These are phyloP conservation scores for Trisateles emortualis DNA, from an alignment of 2,888 invertebrate genomes.

Conservation along the genomic window DNA sequence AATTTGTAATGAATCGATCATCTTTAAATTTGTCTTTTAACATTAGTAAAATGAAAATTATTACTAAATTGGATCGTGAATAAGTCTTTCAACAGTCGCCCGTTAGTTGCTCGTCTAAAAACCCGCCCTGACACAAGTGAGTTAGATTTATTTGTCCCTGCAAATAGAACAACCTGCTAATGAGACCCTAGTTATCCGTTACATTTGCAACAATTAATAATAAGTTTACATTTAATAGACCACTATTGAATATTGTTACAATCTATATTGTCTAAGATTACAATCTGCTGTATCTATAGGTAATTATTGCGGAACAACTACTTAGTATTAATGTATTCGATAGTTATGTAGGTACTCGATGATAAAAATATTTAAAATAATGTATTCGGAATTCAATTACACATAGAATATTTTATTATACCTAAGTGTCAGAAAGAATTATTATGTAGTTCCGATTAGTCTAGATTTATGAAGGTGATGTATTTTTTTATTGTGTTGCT, in stretches of 20 bases:
- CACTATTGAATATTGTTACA: slow-evolving; percentile 14
- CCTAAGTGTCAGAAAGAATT: slow-evolving; percentile 1
- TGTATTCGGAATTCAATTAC: slow-evolving; percentile 2
- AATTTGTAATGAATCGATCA: no score
- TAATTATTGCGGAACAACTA: slow-evolving; percentile 34
- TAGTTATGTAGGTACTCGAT: slow-evolving; percentile 19
- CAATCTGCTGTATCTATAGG: slow-evolving; percentile 31
- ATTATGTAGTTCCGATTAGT: not conserved
- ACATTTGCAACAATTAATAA: slow-evolving; percentile 52
- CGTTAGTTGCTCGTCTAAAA: slow-evolving; percentile 26
- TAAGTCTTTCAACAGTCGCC: not conserved
- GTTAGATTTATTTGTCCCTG: slow-evolving; percentile 44
- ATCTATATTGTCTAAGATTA: slow-evolving; percentile 35
- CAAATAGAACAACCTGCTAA: slow-evolving; percentile 49
- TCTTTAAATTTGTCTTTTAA: no score
- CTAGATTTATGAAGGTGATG: not conserved
- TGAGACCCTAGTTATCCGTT: slow-evolving; percentile 47
- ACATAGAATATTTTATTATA: not conserved
- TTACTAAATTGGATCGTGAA: no score
- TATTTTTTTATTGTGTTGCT: not conserved
- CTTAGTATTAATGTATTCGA: slow-evolving; percentile 38
- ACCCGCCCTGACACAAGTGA: slow-evolving; percentile 33
- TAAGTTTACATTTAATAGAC: slow-evolving; percentile 44
- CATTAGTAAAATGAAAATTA: no score
- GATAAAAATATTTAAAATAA: slow-evolving; percentile 30